Evolutionary conservation across 2,888 invertebrate genomes (phyloP), one percentile per base, ranked within the genome.

Genomic region (Spatulosminthurus flaviceps): DNA sequence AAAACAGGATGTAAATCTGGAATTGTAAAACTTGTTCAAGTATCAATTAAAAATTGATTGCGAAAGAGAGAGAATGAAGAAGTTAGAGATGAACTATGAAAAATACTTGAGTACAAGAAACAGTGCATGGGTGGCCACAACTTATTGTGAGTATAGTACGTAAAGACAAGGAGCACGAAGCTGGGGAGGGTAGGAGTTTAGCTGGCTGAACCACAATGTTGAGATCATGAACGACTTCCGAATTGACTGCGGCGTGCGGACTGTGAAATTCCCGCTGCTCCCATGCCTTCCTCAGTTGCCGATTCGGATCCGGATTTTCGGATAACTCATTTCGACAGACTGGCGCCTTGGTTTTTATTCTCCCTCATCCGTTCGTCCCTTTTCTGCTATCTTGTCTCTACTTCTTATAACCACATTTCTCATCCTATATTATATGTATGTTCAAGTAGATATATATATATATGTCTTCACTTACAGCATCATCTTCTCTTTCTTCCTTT

Each of bases 241-340:
- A 80, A 81, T 81, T 79, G 79, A 72, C 77, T 81, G 78, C 78
- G 34, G 69, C 29, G 34, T 41, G 70, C 60, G 60, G 79, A 81
- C 79, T 80, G 82, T 79, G 75, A 82, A 82, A 80, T 82, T 78
- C 70, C 64, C 51, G 71, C 60, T 64, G 76, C 71, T 77, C 60
- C 73, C 77, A 19, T 29, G 67, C 26, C 77, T 29, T 51, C 51
- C 77, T 61, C 64, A 42, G 51, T 77, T 78, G 72, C 71, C 71
- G 70, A 51, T 79, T 64, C 61, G 60, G 80, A 82, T 80, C 83
- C 83, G 83, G 85, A 84, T 84, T 83, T 83, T 83, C 82, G 83
- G 82, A 84, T 84, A 84, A 82, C 83, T 84, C 84, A 84, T 84
- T 83, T 84, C 84, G 83, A 83, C 85, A 83, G 83, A 80, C 81